A percentile compares a stretch with the other conserved stretches of the same genome.
Conservation (phyloP, 2,113 vertebrate species). For the Ondatra zibethicus region DNA sequence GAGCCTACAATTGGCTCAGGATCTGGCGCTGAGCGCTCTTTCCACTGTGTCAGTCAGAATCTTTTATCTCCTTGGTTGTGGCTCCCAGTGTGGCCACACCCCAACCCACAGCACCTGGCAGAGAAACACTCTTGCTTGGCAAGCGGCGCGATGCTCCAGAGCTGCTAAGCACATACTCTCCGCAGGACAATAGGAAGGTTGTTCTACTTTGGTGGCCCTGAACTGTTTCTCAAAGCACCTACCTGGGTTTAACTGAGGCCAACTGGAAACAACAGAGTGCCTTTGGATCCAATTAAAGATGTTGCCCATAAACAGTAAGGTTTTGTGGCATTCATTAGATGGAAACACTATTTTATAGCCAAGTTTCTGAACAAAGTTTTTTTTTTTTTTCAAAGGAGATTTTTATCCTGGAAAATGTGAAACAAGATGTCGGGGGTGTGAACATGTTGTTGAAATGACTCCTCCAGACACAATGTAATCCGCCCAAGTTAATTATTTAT, state of each 20-base stretch:
- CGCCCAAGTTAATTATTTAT: constrained; percentile 86
- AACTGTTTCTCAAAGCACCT: constrained; percentile 55
- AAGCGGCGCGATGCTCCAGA: neutral
- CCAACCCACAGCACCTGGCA: neutral
- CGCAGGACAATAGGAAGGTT: neutral
- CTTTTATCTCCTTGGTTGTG: neutral
- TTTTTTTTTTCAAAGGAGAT: constrained; percentile 74
- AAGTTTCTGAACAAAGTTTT: constrained; percentile 77
- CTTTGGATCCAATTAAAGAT: constrained; percentile 72
- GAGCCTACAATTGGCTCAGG: neutral
- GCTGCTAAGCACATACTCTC: constrained; percentile 1
- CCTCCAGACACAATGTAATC: constrained; percentile 82
- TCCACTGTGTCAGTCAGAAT: neutral
- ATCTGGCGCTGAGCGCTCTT: constrained; percentile 24
- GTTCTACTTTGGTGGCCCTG: constrained; percentile 61
- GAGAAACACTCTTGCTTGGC: neutral
- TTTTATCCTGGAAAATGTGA: constrained; percentile 85
- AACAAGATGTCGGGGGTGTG: constrained; percentile 77
- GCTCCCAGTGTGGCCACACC: neutral
- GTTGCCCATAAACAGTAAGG: constrained; percentile 69
- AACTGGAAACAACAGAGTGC: constrained; percentile 73
- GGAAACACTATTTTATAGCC: constrained; percentile 82
- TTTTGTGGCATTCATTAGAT: constrained; percentile 76
- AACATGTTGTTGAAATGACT: constrained; percentile 77
- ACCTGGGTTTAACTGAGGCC: constrained; percentile 65